Evolutionary conservation across 2,797 vertebrate species (phyloP).

Genomic region (Limosa lapponica): DNA sequence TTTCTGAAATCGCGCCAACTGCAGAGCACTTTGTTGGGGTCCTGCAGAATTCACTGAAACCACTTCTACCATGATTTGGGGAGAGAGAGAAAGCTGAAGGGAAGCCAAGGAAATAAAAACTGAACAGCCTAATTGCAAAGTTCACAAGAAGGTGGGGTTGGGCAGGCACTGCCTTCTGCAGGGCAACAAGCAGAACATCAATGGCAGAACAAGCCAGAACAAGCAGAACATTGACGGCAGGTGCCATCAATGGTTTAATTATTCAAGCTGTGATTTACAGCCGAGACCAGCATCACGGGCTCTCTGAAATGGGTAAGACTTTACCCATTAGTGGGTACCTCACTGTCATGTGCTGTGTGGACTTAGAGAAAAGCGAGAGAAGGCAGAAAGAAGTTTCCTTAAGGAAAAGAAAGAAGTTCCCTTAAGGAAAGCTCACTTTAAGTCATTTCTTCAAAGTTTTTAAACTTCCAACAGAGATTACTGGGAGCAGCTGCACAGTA

Average conservation of each 20-base stretch:
- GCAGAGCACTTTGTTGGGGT: neutral
- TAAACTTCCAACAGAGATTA: neutral
- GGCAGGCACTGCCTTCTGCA: neutral
- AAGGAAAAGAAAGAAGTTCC: neutral
- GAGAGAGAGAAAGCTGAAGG: neutral
- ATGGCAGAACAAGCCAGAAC: too few species aligned
- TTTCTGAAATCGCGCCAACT: neutral
- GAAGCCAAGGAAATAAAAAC: neutral
- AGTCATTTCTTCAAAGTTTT: neutral
- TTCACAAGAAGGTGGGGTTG: neutral
- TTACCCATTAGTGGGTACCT: neutral
- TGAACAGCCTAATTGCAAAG: neutral
- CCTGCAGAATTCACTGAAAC: neutral
- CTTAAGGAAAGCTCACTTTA: neutral
- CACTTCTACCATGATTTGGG: neutral
- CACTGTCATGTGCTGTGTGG: neutral
- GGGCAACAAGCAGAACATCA: rapidly evolving
- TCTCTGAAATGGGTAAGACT: neutral
- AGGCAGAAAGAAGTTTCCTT: neutral
- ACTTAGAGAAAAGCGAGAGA: neutral
- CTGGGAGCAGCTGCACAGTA: neutral
- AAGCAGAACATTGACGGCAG: rapidly evolving
- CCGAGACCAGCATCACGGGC: neutral
- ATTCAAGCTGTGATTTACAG: neutral
- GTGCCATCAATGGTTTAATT: neutral